Evolutionary conservation across 2,113 vertebrate genomes (phyloP).

Genomic region (Spheniscus mendiculus): DNA sequence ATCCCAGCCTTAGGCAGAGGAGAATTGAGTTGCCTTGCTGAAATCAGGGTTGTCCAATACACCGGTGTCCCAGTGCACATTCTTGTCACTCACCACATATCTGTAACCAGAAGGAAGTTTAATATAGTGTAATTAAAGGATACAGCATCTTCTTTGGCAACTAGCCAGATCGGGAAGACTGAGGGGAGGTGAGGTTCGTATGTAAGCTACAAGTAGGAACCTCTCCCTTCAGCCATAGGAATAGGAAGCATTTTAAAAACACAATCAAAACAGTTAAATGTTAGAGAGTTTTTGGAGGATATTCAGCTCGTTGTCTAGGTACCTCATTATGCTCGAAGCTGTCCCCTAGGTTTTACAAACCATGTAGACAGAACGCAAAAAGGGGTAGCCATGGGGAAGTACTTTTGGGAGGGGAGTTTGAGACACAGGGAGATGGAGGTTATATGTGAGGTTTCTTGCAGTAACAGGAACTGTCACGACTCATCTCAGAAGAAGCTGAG

Average conservation of each 20-base stretch:
- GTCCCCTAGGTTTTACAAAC: neutral
- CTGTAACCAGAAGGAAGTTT: neutral
- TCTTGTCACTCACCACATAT: neutral
- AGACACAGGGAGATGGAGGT: neutral
- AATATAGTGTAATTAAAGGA: neutral
- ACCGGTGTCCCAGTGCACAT: neutral
- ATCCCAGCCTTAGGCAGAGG: neutral
- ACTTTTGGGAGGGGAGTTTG: neutral
- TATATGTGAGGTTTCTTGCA: neutral
- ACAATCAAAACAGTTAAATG: neutral
- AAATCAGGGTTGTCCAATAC: neutral
- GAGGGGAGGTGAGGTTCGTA: neutral
- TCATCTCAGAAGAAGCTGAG: neutral
- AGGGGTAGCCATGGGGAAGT: neutral
- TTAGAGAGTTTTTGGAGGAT: neutral
- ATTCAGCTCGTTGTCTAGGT: neutral
- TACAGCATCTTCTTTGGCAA: neutral
- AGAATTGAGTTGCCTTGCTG: neutral
- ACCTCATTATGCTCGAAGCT: neutral
- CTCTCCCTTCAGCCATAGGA: neutral
- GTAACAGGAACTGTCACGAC: neutral
- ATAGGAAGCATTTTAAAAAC: neutral
- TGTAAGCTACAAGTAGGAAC: neutral
- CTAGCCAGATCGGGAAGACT: accelerated
- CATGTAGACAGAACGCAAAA: neutral